phyloP scores from a whole-genome alignment of 2,888 invertebrate genomes.

The Rambutsinella grinnellia region DNA sequence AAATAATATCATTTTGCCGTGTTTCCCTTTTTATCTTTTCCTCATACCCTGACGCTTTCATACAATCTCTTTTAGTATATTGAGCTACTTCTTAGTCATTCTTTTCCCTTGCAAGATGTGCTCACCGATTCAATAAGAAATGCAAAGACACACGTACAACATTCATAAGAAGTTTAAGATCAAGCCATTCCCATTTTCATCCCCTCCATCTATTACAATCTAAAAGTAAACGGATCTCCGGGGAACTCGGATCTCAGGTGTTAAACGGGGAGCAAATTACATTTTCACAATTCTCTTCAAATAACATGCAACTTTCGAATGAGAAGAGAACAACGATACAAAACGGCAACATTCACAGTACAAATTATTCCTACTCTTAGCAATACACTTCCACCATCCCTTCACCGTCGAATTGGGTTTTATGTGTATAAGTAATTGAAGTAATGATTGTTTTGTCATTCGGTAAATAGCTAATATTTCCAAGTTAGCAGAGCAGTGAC shows the following conservation, averaged over 20 bases:
- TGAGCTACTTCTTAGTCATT: neutral
- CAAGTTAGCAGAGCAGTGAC: neutral
- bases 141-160: constrained; percentile 25
- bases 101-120: neutral
- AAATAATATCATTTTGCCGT: constrained; percentile 54
- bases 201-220: constrained; percentile 56
- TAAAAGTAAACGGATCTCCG: constrained; percentile 60
- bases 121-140: constrained; percentile 35
- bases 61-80: constrained; percentile 17
- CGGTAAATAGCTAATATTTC: neutral
- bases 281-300: constrained; percentile 63
- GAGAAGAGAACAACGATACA: constrained; percentile 13
- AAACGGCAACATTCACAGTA: constrained; percentile 13
- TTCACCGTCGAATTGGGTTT: neutral
- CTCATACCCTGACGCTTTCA: too few species aligned
- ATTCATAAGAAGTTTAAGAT: constrained; percentile 47
- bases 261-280: constrained; percentile 65
- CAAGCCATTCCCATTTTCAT: constrained; percentile 59
- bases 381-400: neutral
- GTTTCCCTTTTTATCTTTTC: constrained; percentile 54
- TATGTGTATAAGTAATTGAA: constrained; percentile 11
- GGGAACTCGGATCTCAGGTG: constrained; percentile 64
- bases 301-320: constrained; percentile 46
- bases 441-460: constrained; percentile 35
- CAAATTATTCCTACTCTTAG: constrained; percentile 14